These are phyloP conservation scores for Aethes cnicana DNA, from an alignment of 2,888 invertebrate species.

Conservation along the genomic window DNA sequence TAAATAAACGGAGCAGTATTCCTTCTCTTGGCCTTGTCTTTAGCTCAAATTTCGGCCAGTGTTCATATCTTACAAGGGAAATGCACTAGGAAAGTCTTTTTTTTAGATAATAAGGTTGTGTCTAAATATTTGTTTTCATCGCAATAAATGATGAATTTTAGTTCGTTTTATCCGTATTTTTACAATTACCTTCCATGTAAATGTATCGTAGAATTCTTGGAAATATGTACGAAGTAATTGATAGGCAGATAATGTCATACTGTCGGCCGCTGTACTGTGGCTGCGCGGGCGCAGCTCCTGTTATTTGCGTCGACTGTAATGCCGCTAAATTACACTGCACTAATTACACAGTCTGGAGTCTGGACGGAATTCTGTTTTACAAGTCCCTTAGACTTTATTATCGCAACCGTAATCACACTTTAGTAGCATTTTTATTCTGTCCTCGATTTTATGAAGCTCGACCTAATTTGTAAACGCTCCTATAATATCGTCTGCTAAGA, in stretches of 20 bases:
- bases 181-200: no score
- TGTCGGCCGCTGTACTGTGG: slow-evolving; percentile 23
- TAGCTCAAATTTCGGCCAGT: no score
- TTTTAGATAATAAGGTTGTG: no score
- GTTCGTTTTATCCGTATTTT: no score
- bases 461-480: neutral
- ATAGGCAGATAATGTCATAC: neutral
- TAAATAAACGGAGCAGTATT: no score
- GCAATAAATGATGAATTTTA: no score
- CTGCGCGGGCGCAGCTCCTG: slow-evolving; percentile 67
- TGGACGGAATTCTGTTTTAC: slow-evolving; percentile 21
- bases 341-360: slow-evolving; percentile 20
- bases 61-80: no score
- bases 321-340: slow-evolving; percentile 67
- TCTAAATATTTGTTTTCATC: no score
- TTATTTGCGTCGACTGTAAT: slow-evolving; percentile 70
- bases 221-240: neutral
- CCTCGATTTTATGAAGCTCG: slow-evolving; percentile 2
- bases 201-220: no score
- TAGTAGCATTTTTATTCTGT: slow-evolving; percentile 4
- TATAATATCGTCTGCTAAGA: no score
- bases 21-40: no score
- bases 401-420: slow-evolving; percentile 20
- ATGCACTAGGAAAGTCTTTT: no score
- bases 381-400: slow-evolving; percentile 11